Base-by-base conservation (phyloP, 2,888 invertebrate species). In the Liopterus haemorrhoidalis region DNA sequence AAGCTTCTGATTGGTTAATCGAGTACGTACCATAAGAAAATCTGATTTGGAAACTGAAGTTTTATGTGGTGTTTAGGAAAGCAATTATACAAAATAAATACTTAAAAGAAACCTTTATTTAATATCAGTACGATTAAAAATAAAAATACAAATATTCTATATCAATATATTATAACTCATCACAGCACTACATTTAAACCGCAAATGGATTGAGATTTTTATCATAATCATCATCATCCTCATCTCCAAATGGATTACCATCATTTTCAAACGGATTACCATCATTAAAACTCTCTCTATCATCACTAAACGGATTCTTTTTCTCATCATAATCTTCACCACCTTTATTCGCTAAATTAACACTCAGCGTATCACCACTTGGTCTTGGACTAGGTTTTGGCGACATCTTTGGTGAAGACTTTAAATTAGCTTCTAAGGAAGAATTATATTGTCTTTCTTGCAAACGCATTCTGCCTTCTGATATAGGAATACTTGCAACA, bases 181-280 rank as follows among this genome's bases (percentile, higher is more conserved):
- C 36, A 37, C 41, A 37, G 46, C 19, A 14, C 19, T 39, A 20
- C 24, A 25, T 70, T 71, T 51, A 43, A 14, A 22, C 37, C 21
- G 74, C 69, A 63, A 86, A 87, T 2, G 85, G 86, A 65, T 87
- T 86, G 41, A 83, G 70, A 65, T 82, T 83, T 55, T 78, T 81
- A 66, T 87, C 85, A 60, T 85, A 85, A 61, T 84, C 80, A 50
- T 73, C 72, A 1, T 73, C 70, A 31, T 74, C 73, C 27, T 69
- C 62, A n/a, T 36, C 27, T 31, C 19, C 39, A 24, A 44, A 44
- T 14, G 44, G 44, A 31, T 72, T 72, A 0, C 69, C 47, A 33
- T 56, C 57, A 39, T 58, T 57, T 37, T 59, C 50, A 24, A 44
- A 44, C 18, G 44, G 44, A 31, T 72, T 72, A 0, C 69, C 47